phyloP scores from a whole-genome alignment of 64 coral and sea anemone species.

The Porites lutea region DNA sequence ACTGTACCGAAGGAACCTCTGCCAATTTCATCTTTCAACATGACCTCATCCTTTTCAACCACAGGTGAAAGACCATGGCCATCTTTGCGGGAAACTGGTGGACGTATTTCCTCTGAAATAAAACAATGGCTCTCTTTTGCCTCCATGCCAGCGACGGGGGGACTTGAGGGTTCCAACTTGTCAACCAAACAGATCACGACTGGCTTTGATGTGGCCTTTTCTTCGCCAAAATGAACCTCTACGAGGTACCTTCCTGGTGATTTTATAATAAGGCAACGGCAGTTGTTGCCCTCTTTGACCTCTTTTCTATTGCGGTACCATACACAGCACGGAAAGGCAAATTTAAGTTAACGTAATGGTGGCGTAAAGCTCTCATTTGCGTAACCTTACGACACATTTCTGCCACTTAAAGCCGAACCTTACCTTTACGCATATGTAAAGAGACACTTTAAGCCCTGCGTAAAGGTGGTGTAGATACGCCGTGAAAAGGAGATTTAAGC shows the following conservation, averaged over 20 bases:
- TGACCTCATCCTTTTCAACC: slow-evolving; percentile 66
- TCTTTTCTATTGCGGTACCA: slow-evolving; percentile 52
- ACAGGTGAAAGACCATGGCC: slow-evolving; percentile 27
- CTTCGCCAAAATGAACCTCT: slow-evolving; percentile 29
- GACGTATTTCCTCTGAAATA: no score
- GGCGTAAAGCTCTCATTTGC: no score
- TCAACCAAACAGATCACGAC: neutral
- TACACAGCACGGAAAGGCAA: neutral
- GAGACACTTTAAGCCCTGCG: no score
- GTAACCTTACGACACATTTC: no score
- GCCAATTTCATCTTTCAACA: slow-evolving; percentile 69
- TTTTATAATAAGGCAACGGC: slow-evolving; percentile 13
- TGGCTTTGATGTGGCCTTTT: slow-evolving; percentile 20
- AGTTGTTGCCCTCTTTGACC: slow-evolving; percentile 19
- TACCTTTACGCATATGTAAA: no score
- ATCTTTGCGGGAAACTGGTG: neutral
- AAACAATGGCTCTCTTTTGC: no score
- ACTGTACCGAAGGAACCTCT: slow-evolving; percentile 62
- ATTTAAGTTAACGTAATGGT: no score
- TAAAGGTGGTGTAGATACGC: no score
- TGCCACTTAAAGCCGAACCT: no score
- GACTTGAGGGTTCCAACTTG: slow-evolving; percentile 8
- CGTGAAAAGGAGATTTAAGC: no score
- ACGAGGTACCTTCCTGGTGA: slow-evolving; percentile 52
- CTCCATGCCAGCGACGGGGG: neutral